Evolutionary conservation across 1,140 invertebrate species (phyloP), one percentile per base, ranked within the genome.

Genomic region (Alviniconcha marisindica): DNA sequence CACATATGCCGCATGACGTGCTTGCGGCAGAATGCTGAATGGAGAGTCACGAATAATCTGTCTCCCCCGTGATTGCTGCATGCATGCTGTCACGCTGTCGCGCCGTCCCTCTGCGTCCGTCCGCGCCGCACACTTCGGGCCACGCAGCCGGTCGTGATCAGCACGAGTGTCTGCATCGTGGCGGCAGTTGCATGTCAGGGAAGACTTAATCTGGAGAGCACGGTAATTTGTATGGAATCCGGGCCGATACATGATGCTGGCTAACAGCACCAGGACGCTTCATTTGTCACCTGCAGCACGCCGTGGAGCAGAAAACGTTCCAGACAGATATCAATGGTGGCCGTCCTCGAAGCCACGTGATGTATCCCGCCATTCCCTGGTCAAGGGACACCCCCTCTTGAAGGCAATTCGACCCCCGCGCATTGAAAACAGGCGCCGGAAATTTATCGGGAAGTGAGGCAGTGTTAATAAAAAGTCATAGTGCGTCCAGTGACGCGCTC

Each of bases 361-460:
- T 71, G 69, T 42, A 71, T 71, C 69, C 69, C 69, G 69, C 40
- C 69, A 71, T 71, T 71, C 69, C 69, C 33, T 71, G 69, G 69
- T 38, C 69, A 71, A 40, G 69, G 69, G 69, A 71, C 69, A 71
- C 69, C 69, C n/a, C 38, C 69, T 71, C 69, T 71, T 0, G 10
- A 3, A 71, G 69, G 33, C 69, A 31, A 71, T 40, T 71, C 36
- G 69, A 71, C 36, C 36, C 10, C 14, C n/a, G 31, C 31, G 69
- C 31, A 15, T 7, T 71, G 15, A 36, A 28, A 18, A 71, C 69
- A 71, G 69, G 69, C 36, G 69, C 69, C 2, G 69, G 69, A 71
- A 40, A 71, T 40, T 40, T 40, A 15, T 40, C 69, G 36, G 69
- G 69, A 71, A 71, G 69, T 18, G 33, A 24, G 21, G 69, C 38